Evolutionary conservation across 2,888 invertebrate species (phyloP), one percentile per base, ranked within the genome.

Genomic region (Molorchus minor): DNA sequence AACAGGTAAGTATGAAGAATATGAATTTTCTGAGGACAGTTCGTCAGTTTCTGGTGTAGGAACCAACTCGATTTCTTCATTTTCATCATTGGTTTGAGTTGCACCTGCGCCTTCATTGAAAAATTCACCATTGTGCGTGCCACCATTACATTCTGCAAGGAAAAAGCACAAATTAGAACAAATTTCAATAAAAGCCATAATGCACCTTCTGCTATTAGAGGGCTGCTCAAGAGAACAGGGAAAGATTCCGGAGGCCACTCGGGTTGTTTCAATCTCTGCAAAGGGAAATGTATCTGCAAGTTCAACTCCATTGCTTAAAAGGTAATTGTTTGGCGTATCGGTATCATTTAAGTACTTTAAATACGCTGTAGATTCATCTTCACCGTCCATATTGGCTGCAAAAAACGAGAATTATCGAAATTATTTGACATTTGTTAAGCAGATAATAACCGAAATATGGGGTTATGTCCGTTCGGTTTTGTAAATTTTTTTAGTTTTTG

Each of bases 191-290:
- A 25, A 25, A 25, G 4, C 4, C 5, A 5, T 15, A 3, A 5
- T 3, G 25, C 67, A 73, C 73, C 72, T 56, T 73, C 71, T 36
- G 72, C 57, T 19, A 72, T 67, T 30, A 74, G 56, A 12, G 73
- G 55, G 19, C 69, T 72, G 57, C 75, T 76, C 55, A 78, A 67
- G 35, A 77, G 64, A 36, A 78, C 70, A 16, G 78, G 77, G 52
- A 77, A 72, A 5, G 72, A 74, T 49, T 73, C 76, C 30, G 68
- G 52, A 19, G 75, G 72, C 79, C 79, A 80, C 25, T 75, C 74
- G 36, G n/a, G 70, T 57, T 41, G 71, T 63, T 30, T 71, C 72
- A 38, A 77, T 75, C 63, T 76, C 77, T 4, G 75, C 76, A 61
- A 79, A 77, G 43, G 75, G 71, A 59, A 75, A 73, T 35, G 58